Conservation (phyloP, 2,797 vertebrate genomes). For the Linurgus olivaceus region DNA sequence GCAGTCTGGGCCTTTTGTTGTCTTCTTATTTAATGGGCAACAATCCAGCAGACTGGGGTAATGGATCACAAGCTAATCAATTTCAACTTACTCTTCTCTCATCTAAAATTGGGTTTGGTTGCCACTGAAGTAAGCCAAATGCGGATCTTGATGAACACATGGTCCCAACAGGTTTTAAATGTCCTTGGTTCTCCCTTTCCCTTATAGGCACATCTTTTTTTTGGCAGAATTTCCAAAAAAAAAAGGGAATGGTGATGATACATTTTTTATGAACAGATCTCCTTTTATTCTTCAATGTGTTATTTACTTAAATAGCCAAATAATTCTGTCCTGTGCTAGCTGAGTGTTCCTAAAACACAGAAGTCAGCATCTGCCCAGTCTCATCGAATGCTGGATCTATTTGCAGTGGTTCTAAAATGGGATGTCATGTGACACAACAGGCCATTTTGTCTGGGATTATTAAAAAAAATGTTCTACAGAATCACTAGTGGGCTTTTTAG, state of each 20-base stretch:
- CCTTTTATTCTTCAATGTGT: not conserved
- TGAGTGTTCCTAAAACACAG: not conserved
- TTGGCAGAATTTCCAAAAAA: not conserved
- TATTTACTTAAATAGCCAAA: not conserved
- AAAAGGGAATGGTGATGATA: fast-evolving
- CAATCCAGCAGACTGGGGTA: not conserved
- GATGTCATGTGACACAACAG: not conserved
- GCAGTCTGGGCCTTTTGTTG: not conserved
- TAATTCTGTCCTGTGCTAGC: not conserved
- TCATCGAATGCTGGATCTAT: not conserved
- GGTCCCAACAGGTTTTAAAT: not conserved
- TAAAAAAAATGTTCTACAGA: not conserved
- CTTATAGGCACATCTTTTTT: not conserved
- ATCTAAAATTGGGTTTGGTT: not conserved
- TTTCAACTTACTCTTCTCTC: not conserved
- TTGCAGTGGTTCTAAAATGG: not conserved
- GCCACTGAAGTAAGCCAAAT: not conserved
- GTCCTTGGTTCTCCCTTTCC: not conserved
- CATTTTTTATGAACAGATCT: not conserved
- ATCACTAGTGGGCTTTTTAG: not conserved
- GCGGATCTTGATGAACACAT: not conserved
- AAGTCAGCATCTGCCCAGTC: not conserved
- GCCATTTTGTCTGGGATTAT: not conserved
- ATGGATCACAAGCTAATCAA: not conserved
- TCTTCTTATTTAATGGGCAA: not conserved